A percentile compares a stretch with the other conserved stretches of the same genome.
These are phyloP conservation scores for Echeneis naucrates DNA, from an alignment of 2,797 vertebrate genomes.

Conservation along the genomic window DNA sequence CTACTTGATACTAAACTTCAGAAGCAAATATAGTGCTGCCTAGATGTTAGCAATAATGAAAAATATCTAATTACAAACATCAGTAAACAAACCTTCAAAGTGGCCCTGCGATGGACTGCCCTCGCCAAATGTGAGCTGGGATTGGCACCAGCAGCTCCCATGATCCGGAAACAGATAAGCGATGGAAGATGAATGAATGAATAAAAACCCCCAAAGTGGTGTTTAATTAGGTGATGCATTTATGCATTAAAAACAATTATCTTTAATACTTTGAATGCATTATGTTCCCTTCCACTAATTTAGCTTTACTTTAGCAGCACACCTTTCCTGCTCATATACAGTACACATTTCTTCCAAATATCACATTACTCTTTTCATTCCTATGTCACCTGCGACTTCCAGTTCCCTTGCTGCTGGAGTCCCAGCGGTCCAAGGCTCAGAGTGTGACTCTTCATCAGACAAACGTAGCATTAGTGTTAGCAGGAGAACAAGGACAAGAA, in stretches of 20 bases:
- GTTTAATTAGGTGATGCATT: too few relatives aligned
- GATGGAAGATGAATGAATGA: too few relatives aligned
- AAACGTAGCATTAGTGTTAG: slow-evolving; percentile 25
- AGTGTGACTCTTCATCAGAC: slow-evolving; percentile 35
- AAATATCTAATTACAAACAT: too few relatives aligned
- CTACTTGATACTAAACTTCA: too few relatives aligned
- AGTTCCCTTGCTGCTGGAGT: slow-evolving; percentile 5
- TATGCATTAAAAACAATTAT: too few relatives aligned
- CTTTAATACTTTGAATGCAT: background rate
- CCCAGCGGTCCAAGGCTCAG: slow-evolving; percentile 24
- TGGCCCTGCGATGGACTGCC: too few relatives aligned
- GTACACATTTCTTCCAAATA: background rate
- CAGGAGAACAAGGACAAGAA: slow-evolving; percentile 32
- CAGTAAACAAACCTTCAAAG: too few relatives aligned
- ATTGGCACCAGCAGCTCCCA: too few relatives aligned
- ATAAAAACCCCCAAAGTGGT: too few relatives aligned
- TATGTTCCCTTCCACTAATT: background rate
- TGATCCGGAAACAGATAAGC: too few relatives aligned
- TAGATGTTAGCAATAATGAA: background rate
- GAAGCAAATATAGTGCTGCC: background rate
- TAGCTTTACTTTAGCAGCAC: background rate
- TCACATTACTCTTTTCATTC: background rate
- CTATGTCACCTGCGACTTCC: slow-evolving; percentile 44
- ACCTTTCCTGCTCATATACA: background rate
- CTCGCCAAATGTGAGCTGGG: too few relatives aligned